Percentiles rank a stretch among this genome's conserved stretches.
Evolutionary conservation across 2,888 invertebrate species (phyloP).

Genomic region (Mesorhabditis sp.): DNA sequence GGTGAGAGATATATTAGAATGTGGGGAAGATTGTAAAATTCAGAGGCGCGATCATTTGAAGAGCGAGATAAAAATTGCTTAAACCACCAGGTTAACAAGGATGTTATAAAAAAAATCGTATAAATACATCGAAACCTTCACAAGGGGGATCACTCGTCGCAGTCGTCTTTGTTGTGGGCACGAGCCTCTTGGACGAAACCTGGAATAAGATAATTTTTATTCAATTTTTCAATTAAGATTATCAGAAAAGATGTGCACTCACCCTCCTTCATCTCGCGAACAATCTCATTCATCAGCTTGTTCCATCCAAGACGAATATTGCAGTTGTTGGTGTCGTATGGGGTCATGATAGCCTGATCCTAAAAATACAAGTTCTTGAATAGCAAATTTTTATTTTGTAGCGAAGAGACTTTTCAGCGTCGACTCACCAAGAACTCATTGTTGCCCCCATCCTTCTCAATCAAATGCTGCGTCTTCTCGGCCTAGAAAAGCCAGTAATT

Average conservation of each 20-base stretch:
- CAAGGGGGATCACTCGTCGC: background rate
- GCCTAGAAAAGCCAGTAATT: background rate
- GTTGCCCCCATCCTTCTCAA: background rate
- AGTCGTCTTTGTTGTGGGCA: conserved; percentile 1
- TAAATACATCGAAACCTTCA: too few relatives aligned
- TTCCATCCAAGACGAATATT: conserved; percentile 6
- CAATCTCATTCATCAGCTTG: conserved; percentile 6
- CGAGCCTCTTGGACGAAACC: conserved; percentile 6
- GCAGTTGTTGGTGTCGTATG: conserved; percentile 4
- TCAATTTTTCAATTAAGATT: too few relatives aligned
- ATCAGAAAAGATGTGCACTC: background rate
- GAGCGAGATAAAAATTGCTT: too few relatives aligned
- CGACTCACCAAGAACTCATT: background rate
- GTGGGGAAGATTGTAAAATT: too few relatives aligned
- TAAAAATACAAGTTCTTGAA: background rate
- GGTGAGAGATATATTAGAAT: background rate
- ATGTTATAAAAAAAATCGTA: too few relatives aligned
- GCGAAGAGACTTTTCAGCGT: background rate
- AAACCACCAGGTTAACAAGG: too few relatives aligned
- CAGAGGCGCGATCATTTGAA: too few relatives aligned
- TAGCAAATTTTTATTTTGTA: background rate
- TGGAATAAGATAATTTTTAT: background rate
- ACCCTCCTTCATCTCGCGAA: conserved; percentile 5
- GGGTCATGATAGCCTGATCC: conserved; percentile 5
- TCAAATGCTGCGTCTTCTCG: conserved; percentile 2